Conservation (phyloP, 30 jellyfish, hydroid and myxozoan species). For the Rhopilema esculentum region DNA sequence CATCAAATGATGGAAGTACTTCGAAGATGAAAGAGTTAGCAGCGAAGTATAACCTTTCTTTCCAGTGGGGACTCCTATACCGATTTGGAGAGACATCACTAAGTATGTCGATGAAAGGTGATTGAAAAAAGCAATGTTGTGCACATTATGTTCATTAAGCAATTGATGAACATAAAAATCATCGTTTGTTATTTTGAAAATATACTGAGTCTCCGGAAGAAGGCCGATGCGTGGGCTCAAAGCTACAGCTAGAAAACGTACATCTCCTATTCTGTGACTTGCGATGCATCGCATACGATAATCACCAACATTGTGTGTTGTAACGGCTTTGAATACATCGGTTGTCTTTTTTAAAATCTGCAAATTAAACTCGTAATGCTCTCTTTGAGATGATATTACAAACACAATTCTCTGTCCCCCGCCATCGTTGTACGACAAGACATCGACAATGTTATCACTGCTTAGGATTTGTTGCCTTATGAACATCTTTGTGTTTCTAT, state of each 20-base stretch:
- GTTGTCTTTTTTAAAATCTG: neutral
- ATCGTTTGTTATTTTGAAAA: neutral
- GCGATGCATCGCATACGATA: neutral
- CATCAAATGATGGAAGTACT: neutral
- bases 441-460: neutral
- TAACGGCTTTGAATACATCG: neutral
- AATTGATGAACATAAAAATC: neutral
- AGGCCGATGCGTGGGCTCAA: neutral
- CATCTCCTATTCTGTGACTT: neutral
- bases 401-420: slow-evolving; percentile 3
- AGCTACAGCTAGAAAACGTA: neutral
- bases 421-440: slow-evolving; percentile 31
- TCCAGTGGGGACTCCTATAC: neutral
- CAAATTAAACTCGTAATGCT: neutral
- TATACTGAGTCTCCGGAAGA: neutral
- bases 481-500: neutral
- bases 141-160: neutral
- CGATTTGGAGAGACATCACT: neutral
- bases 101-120: neutral
- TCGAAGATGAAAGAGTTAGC: too few species aligned
- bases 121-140: neutral
- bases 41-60: neutral
- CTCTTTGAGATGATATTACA: neutral
- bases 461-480: neutral
- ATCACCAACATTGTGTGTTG: neutral